Percentiles rank a stretch among this genome's conserved stretches.
phyloP scores from a whole-genome alignment of 2,888 invertebrate species.

The Heterodera filipjevi region DNA sequence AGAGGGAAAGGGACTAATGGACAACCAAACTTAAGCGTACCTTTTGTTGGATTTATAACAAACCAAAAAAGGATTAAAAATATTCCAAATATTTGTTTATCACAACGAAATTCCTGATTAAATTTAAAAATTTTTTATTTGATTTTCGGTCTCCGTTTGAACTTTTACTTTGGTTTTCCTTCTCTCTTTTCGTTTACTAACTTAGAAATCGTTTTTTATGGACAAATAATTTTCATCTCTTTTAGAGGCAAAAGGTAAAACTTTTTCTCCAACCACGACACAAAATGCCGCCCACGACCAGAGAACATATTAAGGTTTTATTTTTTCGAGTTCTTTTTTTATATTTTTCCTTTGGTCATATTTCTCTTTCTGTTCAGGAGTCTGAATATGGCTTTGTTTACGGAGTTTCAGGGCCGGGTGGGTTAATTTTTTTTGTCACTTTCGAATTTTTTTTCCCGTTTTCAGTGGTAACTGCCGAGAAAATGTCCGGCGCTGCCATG shows the following conservation, averaged over 20 bases:
- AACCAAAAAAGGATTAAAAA: too few relatives aligned
- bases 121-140: background rate
- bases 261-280: background rate
- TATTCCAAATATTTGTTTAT: background rate
- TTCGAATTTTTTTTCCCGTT: background rate
- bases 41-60: too few relatives aligned
- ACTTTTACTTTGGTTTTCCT: background rate
- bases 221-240: background rate
- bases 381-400: conserved; percentile 73
- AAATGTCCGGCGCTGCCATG: conserved; percentile 99
- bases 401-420: conserved; percentile 92
- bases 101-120: background rate
- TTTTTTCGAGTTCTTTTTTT: conserved; percentile 80
- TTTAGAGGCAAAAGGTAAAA: background rate
- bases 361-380: background rate
- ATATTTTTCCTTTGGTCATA: background rate
- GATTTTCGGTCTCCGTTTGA: conserved; percentile 10
- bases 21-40: too few relatives aligned
- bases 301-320: conserved; percentile 83
- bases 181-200: background rate
- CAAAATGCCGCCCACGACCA: conserved; percentile 67
- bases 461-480: conserved; percentile 95
- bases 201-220: background rate
- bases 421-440: conserved; percentile 69
- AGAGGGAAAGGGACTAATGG: too few relatives aligned